A percentile compares a stretch with the other conserved stretches of the same genome.
Evolutionary conservation across 2,113 vertebrate genomes (phyloP).

Genomic region (Mastomys coucha): DNA sequence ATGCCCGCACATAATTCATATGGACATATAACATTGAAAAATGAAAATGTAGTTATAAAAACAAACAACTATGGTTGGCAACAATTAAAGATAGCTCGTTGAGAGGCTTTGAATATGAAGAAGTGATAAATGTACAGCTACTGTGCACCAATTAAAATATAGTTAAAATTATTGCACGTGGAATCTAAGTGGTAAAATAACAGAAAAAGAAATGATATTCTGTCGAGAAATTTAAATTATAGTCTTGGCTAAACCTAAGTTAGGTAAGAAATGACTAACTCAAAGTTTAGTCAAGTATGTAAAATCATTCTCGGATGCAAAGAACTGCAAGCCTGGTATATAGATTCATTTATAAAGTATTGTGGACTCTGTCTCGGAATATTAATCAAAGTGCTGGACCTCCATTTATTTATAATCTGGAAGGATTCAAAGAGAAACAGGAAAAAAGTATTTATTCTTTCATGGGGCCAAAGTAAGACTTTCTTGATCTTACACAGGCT

Average conservation of each 20-base stretch:
- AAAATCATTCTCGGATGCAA: background rate
- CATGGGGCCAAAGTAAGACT: background rate
- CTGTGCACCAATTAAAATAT: background rate
- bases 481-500: background rate
- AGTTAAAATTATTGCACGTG: background rate
- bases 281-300: background rate
- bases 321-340: background rate
- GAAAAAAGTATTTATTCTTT: background rate
- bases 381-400: background rate
- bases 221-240: slow-evolving; percentile 6
- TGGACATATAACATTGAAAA: no score
- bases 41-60: background rate
- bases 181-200: background rate
- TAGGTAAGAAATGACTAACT: background rate
- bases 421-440: background rate
- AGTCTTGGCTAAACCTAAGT: background rate
- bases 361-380: background rate
- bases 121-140: background rate
- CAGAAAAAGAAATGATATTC: background rate
- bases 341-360: background rate
- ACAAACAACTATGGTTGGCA: background rate
- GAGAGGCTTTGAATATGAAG: background rate
- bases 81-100: background rate
- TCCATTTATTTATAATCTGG: background rate
- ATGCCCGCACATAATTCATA: background rate